Base-by-base conservation (phyloP, 2,888 invertebrate genomes). In the Harpalus rubripes region DNA sequence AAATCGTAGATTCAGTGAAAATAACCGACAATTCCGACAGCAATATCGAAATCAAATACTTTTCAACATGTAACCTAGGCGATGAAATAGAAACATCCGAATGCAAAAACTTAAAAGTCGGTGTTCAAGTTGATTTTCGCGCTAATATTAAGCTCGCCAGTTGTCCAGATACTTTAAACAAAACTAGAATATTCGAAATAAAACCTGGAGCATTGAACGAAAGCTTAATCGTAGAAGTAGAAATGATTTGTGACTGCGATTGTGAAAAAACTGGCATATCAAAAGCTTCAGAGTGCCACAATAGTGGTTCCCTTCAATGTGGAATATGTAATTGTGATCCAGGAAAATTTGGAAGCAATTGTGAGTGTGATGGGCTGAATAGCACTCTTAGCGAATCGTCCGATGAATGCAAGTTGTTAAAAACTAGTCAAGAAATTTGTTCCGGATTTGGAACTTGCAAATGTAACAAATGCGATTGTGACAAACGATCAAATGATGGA, bases 181-280 rank as follows among this genome's bases (percentile, higher is more conserved):
- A 86, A 59, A 90, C 91, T 82, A 91, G 91, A 88, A 89, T 89
- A 1, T 92, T 97, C 86, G 92, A 92, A 84, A 94, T 97, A 86
- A 93, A 94, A 88, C 95, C 96, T 0, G 94, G 95, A 87, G 96
- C 95, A 5, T 91, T 96, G 6, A 93, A 94, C 58, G 97, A 97
- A 89, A 93, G 93, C 86, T 90, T 97, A 15, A 91, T 90, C 0
- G 91, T 98, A 32, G 93, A 96, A 41, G 90, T 97, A 41, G 93
- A 95, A 78, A 92, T 96, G 44, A 91, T 95, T 72, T 96, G 96
- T 88, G 93, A 94, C 85, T 97, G 97, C 90, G 92, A 93, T 39
- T 97, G 97, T 90, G 96, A 96, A 88, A 91, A 90, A 74, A 88
- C 90, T 5, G 90, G 88, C 81, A 89, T 92, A 87, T 58, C 85